Evolutionary conservation across 53 echinoderm and acorn worm species (phyloP).

Genomic region (Echinometra lucunter): DNA sequence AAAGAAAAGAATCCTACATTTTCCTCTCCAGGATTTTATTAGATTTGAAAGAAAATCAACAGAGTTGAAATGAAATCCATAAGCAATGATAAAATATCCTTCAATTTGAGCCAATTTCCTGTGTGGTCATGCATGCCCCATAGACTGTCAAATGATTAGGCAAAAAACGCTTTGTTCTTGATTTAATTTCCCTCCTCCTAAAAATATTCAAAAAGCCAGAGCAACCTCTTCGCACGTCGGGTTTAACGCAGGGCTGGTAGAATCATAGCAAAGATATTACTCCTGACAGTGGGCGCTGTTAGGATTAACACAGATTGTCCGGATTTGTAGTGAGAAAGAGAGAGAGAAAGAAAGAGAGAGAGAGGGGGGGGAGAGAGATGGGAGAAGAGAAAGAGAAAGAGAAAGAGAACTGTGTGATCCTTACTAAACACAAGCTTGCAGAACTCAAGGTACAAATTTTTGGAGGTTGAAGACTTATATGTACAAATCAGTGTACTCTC

Average conservation of each 20-base stretch:
- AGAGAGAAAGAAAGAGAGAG: background rate
- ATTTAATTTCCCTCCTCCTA: slow-evolving; percentile 64
- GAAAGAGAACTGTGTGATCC: background rate
- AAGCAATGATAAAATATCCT: slow-evolving; percentile 34
- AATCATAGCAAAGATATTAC: background rate
- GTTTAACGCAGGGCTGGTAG: background rate
- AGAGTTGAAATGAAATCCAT: background rate
- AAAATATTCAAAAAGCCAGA: background rate
- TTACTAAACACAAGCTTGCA: background rate
- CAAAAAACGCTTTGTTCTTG: slow-evolving; percentile 57
- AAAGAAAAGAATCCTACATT: background rate
- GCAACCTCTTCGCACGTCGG: background rate
- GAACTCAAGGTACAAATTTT: too few species aligned
- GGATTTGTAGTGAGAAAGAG: background rate
- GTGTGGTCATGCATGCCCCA: slow-evolving; percentile 32
- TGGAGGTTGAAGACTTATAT: background rate
- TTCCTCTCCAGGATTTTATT: background rate
- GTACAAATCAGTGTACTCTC: too few species aligned
- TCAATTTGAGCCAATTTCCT: slow-evolving; percentile 62
- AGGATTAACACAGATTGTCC: slow-evolving; percentile 3
- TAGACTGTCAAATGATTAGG: slow-evolving; percentile 67
- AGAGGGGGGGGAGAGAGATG: background rate
- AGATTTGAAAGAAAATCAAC: background rate
- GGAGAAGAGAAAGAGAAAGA: background rate
- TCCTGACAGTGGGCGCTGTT: slow-evolving; percentile 35